Base-by-base conservation (phyloP, 2,888 invertebrate genomes). In the Caradrina kadenii region DNA sequence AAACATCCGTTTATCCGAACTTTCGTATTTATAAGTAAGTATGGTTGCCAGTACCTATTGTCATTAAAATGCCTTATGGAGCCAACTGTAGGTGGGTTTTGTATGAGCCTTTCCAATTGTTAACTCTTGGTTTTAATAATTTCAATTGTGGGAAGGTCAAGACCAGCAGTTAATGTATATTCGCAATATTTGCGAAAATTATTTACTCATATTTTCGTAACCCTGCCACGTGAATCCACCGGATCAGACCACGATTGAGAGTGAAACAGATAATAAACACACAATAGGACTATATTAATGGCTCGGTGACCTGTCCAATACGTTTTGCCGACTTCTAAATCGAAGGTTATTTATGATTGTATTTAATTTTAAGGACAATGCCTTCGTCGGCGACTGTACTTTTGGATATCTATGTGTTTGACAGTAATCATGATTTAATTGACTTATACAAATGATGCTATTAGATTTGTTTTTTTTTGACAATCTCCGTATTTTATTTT, bases 281-380 rank as follows among this genome's bases (percentile, higher is more conserved):
- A 80, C 83, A 81, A 81, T 80, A 66, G 82, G 4, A 64, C 17
- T 50, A 10, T 48, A 64, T 60, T n/a, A 50, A 69, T 62, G 65
- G 76, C 52, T 52, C 63, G 60, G 48, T 62, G 69, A 59, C 63
- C 67, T 22, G 63, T 49, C 60, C 13, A 65, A 49, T 56, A 52
- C 15, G 48, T 55, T 63, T 68, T 59, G 50, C 10, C 1, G 39
- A 64, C 63, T 63, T 69, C 35, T 66, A 58, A 74, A 64, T 55
- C 31, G 61, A 52, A 42, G 6, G 56, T 63, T 69, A 79, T 68
- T 70, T 65, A 67, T 68, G 53, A 55, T 42, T 35, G 42, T 49
- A 19, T 48, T 56, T 48, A 62, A 50, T 64, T 54, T 52, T 35
- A 17, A 13, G 48, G 17, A 35, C 76, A 63, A 53, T 19, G 15